A percentile compares a stretch with the other conserved stretches of the same genome.
Evolutionary conservation across 2,113 vertebrate species (phyloP).

Genomic region (Nerophis ophidion): DNA sequence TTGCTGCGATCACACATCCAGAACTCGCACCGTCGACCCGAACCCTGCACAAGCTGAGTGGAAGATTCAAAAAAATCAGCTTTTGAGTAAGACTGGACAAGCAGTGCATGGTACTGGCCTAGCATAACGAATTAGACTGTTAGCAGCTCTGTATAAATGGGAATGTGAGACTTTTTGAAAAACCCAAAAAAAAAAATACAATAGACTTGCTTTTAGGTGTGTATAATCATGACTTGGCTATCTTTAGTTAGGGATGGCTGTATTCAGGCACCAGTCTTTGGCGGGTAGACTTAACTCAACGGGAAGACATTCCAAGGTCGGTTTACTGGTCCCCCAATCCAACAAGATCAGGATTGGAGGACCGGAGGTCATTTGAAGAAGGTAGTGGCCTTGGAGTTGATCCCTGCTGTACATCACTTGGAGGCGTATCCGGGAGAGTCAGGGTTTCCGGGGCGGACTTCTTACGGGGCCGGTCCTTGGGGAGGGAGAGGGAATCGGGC

Average conservation of each 20-base stretch:
- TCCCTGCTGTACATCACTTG: slow-evolving; percentile 23
- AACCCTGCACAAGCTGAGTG: too few relatives aligned
- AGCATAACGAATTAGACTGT: not conserved
- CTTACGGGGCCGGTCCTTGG: slow-evolving; percentile 93
- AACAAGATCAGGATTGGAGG: slow-evolving; percentile 38
- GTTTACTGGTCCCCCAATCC: slow-evolving; percentile 45
- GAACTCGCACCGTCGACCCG: too few relatives aligned
- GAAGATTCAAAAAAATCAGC: too few relatives aligned
- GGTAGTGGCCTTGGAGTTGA: slow-evolving; percentile 22
- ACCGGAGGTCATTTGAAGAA: slow-evolving; percentile 42
- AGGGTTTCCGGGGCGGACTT: slow-evolving; percentile 97
- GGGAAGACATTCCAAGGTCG: slow-evolving; percentile 27
- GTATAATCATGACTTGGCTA: slow-evolving; percentile 7
- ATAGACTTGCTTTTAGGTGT: too few relatives aligned
- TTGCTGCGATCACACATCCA: too few relatives aligned
- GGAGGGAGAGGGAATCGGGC: slow-evolving; percentile 88
- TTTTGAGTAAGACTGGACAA: not conserved
- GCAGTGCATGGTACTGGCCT: not conserved
- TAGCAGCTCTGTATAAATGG: not conserved
- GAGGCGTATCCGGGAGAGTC: slow-evolving; percentile 81
- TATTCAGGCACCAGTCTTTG: slow-evolving; percentile 49
- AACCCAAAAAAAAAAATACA: too few relatives aligned
- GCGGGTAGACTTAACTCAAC: slow-evolving; percentile 32
- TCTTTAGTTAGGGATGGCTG: slow-evolving; percentile 30
- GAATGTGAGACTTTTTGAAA: not conserved